Base-by-base conservation (phyloP, 1,140 invertebrate species). In the Odontomachus brunneus region DNA sequence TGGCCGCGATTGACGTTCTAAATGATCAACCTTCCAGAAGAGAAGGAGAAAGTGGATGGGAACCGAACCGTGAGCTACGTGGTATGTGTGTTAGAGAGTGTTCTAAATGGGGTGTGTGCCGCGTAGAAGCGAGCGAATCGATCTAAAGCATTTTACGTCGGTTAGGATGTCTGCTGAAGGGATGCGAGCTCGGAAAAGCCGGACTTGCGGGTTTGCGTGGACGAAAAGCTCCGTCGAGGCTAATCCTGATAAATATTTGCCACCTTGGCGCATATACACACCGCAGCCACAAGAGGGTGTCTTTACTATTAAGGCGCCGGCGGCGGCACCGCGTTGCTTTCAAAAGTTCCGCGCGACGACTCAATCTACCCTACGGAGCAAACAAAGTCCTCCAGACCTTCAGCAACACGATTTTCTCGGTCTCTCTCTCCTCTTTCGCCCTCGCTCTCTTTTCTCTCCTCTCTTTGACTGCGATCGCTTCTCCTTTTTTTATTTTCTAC, bases 181-280 rank as follows among this genome's bases (percentile, higher is more conserved):
- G 38, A 44, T 5, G 29, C 29, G 29, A 33, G 5, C 65, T 49
- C 38, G 17, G 66, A 14, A 71, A 80, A 75, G 63, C 63, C 67
- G 67, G 71, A 85, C 72, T 82, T 55, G 51, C 51, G 65, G 51
- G 51, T 74, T 59, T 26, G 48, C 62, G 48, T 22, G 15, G 55
- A 80, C 75, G 69, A 63, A 75, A 67, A 62, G 51, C 81, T 71
- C 62, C 66, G 26, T 59, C 48, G 73, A 81, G 90, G 74, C 82
- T 85, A 88, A 92, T 90, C 87, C 92, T 92, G 88, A 92, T 92
- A 92, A 92, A 91, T 92, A 92, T 92, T 92, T 92, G 92, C 85
- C 84, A 87, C 59, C 85, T 78, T 60, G 48, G 82, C 76, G 86
- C 82, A 88, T 90, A 85, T 85, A 80, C n/a, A 33, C 66, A 57